Evolutionary conservation across 2,113 vertebrate genomes (phyloP), one percentile per base, ranked within the genome.

Genomic region (Brevimyrus niger): DNA sequence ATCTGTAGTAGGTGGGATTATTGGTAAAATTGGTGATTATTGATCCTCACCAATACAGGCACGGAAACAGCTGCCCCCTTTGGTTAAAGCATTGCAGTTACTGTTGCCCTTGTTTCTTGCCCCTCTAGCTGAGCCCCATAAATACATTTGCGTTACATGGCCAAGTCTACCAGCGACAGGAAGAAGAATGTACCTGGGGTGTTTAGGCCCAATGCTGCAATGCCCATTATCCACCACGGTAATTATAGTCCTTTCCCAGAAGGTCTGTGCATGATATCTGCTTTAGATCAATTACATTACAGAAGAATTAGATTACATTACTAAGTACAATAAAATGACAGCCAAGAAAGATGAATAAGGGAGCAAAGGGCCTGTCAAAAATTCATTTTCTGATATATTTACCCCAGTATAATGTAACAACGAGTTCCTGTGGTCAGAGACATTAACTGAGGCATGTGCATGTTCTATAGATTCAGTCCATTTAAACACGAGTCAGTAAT

Each of bases 231-330:
- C 91, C 90, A 90, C 90, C 84, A 87, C 87, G 80, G 87, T 91
- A 93, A 93, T 89, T 92, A 90, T 89, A 93, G 87, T 42, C 53
- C 88, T 86, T 95, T 95, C 90, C 91, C 90, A 94, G 92, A 86
- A 94, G 89, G 89, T 92, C 42, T 19, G 90, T 73, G 44, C 35
- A 76, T 69, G 76, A 92, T 93, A 90, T 92, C 94, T 93, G 89
- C 50, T 86, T 90, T 94, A 90, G 92, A 93, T 93, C 92, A 95
- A 92, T 94, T 93, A 91, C 90, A 90, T 51, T 90, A 53, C 1
- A 73, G n/a, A 1, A 89, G 91, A 93, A 89, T 93, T 91, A 53
- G 9, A 51, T 90, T 90, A 69, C 88, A 86, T 93, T 95, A 90
- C 86, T 35, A 89, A 93, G 85, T 89, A 92, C 84, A 91, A 91